Base-by-base conservation (phyloP, 2,113 vertebrate genomes). In the Silurus glanis region DNA sequence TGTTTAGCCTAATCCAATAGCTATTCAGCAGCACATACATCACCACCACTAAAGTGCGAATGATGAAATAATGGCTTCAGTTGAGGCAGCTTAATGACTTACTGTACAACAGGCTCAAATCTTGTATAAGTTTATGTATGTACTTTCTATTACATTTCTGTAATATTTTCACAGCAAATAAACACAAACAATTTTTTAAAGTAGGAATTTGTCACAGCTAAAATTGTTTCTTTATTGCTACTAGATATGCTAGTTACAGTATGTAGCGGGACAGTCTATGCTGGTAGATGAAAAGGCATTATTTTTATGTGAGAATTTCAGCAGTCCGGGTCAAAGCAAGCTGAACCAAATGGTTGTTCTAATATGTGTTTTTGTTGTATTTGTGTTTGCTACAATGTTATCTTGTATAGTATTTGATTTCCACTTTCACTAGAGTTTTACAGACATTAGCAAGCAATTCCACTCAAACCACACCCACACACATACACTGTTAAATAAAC, bases 1-100 rank as follows among this genome's bases (percentile, higher is more conserved):
- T 94, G 91, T 92, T 95, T 95, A 94, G 94, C 91, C 93, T 92
- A 95, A 96, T 94, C 94, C 93, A 94, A 93, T 94, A 95, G 84
- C 89, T 88, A 92, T 92, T 92, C 91, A 93, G 86, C 92, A 83
- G 91, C 92, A 89, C 93, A 94, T 95, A 94, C 92, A 93, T 96
- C 94, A 95, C 87, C 89, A 87, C 87, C 90, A 89, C 85, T 84
- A 47, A 83, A 85, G 62, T 83, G 6, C 0, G 88, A 90, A 92
- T 49, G 90, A 95, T 93, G 93, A 93, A 93, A 92, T 92, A 94
- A 88, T 90, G 88, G 88, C 93, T 93, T 86, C 89, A 88, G 80
- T 94, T 93, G 93, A 93, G 14, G 91, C 91, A 89, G 85, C 92
- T 92, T 90, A 95, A 95, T 90, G 94, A 91, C 91, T 95, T 93